Percentiles rank a stretch among this genome's conserved stretches.
These are phyloP conservation scores for Calypte anna DNA, from an alignment of 2,113 vertebrate genomes.

Conservation along the genomic window DNA sequence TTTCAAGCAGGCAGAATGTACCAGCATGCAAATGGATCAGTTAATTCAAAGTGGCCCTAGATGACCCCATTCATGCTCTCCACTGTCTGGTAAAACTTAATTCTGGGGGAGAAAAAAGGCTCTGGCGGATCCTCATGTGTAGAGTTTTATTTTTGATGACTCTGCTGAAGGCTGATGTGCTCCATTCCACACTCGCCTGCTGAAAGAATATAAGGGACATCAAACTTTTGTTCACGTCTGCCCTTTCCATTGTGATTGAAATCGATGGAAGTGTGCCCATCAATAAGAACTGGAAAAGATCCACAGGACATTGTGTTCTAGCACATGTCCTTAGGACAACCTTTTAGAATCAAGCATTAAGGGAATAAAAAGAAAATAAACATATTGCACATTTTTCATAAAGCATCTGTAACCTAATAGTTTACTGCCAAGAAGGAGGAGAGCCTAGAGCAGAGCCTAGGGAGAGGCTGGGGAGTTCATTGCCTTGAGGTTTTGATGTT, in stretches of 20 bases:
- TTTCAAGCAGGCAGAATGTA: neutral
- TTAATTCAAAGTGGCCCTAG: constrained; percentile 5
- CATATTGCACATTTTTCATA: neutral
- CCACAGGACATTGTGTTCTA: constrained; percentile 42
- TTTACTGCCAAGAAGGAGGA: neutral
- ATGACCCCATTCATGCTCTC: neutral
- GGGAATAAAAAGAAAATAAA: neutral
- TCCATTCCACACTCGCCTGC: neutral
- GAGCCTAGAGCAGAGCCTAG: neutral
- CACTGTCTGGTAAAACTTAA: neutral
- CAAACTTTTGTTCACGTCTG: constrained; percentile 42
- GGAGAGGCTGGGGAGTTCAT: neutral
- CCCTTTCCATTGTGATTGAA: constrained; percentile 33
- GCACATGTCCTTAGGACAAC: constrained; percentile 13
- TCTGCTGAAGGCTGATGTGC: neutral
- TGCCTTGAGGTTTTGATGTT: neutral
- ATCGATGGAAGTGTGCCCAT: constrained; percentile 35
- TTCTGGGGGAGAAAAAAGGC: neutral
- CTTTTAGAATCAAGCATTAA: constrained; percentile 32
- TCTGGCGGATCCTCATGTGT: neutral
- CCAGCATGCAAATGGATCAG: neutral
- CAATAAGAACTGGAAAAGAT: constrained; percentile 48
- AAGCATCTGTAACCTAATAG: neutral
- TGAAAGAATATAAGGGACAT: constrained; percentile 23
- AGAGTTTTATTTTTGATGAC: constrained; percentile 6